A percentile compares a stretch with the other conserved stretches of the same genome.
phyloP scores from a whole-genome alignment of 2,797 vertebrate species.

The Sitta carolinensis region DNA sequence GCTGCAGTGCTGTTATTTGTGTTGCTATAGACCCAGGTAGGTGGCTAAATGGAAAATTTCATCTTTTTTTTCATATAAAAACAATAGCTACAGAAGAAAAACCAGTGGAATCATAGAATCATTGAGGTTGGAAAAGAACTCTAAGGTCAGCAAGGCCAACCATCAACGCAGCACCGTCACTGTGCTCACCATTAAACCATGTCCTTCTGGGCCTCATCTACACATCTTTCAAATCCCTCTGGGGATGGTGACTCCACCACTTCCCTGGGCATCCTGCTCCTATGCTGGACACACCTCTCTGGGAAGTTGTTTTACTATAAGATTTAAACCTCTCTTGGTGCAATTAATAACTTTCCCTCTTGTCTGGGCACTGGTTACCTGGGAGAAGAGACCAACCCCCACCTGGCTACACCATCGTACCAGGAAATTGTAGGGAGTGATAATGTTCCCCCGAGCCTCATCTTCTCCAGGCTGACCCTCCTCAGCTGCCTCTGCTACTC shows the following conservation, averaged over 20 bases:
- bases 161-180: background rate
- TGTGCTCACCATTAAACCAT: background rate
- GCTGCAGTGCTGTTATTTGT: background rate
- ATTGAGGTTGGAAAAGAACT: background rate
- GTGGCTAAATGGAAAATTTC: background rate
- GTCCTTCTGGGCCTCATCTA: background rate
- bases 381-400: background rate
- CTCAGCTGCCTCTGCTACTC: background rate
- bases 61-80: background rate
- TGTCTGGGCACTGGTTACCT: background rate
- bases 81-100: background rate
- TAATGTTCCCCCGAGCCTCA: background rate
- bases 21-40: background rate
- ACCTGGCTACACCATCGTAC: rapidly evolving
- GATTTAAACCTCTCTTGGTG: background rate
- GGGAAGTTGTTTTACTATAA: background rate
- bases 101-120: background rate
- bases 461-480: background rate
- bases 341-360: background rate
- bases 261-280: background rate
- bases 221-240: background rate
- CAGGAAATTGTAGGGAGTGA: too few species aligned
- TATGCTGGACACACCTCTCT: background rate
- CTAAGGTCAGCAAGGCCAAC: background rate
- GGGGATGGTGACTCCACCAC: too few species aligned